These are phyloP conservation scores for Thymelicus acteon DNA, from an alignment of 2,888 invertebrate species.

Conservation along the genomic window DNA sequence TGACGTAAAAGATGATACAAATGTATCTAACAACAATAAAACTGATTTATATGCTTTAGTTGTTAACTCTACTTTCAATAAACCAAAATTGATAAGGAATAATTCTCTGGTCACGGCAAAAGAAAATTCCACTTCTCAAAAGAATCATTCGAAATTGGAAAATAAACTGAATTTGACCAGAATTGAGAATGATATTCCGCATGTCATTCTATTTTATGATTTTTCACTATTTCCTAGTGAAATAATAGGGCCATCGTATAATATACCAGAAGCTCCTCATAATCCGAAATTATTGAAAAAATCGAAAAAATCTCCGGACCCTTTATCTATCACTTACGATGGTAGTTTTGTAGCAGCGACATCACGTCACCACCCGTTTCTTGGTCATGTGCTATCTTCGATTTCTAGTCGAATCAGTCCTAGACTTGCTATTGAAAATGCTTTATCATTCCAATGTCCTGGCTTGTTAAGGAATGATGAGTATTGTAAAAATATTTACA, in stretches of 20 bases:
- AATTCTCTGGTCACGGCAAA: background rate
- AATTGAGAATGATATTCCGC: slow-evolving; percentile 46
- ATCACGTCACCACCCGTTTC: slow-evolving; percentile 63
- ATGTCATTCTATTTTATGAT: slow-evolving; percentile 61
- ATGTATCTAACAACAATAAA: background rate
- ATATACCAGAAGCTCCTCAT: slow-evolving; percentile 46
- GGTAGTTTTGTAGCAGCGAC: slow-evolving; percentile 69
- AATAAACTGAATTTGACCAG: slow-evolving; percentile 11
- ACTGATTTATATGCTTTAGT: background rate
- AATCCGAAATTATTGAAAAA: background rate
- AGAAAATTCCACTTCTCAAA: slow-evolving; percentile 5
- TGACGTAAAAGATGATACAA: background rate
- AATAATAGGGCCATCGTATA: slow-evolving; percentile 48
- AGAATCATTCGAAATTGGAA: background rate
- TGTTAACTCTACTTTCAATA: slow-evolving; percentile 2
- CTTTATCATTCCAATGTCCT: slow-evolving; percentile 61
- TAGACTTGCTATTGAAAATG: slow-evolving; percentile 61
- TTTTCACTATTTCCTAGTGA: slow-evolving; percentile 54
- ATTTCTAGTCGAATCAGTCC: slow-evolving; percentile 61
- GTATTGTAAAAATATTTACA: slow-evolving; percentile 68
- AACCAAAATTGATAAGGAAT: background rate
- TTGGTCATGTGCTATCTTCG: slow-evolving; percentile 58
- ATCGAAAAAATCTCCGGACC: slow-evolving; percentile 16
- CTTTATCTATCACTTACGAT: slow-evolving; percentile 62
- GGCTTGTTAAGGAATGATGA: slow-evolving; percentile 55